Percentiles rank a stretch among this genome's conserved stretches.
Evolutionary conservation across 1,140 invertebrate genomes (phyloP).

Genomic region (Eriocheir sinensis): DNA sequence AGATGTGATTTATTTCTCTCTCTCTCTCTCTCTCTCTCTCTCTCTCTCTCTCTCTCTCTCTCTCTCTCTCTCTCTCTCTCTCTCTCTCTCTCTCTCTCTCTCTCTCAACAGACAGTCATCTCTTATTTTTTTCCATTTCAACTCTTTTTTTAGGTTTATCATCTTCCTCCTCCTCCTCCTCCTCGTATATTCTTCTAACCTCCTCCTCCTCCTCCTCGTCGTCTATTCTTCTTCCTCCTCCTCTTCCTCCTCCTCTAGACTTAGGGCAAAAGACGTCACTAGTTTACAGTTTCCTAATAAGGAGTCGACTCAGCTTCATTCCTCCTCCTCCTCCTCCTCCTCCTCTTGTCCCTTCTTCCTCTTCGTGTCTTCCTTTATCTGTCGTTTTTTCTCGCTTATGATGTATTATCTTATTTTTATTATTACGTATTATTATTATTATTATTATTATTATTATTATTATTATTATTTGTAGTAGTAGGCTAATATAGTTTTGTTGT

Average conservation of each 20-base stretch:
- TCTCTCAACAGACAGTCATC: neutral
- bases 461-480: neutral
- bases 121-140: neutral
- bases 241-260: neutral
- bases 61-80: neutral
- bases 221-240: too few relatives aligned
- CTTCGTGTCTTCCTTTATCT: neutral
- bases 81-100: neutral
- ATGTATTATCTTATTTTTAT: neutral
- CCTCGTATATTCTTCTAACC: neutral
- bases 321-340: conserved; percentile 29
- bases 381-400: neutral
- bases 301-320: conserved; percentile 15
- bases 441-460: neutral
- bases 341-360: neutral
- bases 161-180: neutral
- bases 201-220: conserved; percentile 9
- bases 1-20: too few relatives aligned
- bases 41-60: neutral
- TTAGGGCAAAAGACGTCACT: conserved; percentile 36
- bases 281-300: conserved; percentile 60
- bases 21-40: neutral
- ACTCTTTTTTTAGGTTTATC: too few relatives aligned
- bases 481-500: too few relatives aligned
- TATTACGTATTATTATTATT: neutral